Conservation (phyloP, 1,140 invertebrate genomes). For the Melipona quadrifasciata region DNA sequence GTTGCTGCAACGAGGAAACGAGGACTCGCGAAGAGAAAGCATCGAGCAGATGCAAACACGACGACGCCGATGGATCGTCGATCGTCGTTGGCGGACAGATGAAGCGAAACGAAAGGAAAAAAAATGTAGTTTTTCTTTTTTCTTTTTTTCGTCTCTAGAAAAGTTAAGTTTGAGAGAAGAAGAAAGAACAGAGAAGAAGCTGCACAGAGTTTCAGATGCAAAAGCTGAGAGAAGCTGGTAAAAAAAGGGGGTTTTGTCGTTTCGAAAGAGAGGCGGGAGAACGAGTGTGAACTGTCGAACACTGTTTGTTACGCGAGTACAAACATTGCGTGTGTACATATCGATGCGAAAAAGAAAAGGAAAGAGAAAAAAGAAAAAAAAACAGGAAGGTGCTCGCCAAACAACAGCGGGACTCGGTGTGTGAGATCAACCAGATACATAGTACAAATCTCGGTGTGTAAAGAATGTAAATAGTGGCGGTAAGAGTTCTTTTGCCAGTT, state of each 20-base stretch:
- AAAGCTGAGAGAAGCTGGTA: conserved; percentile 76
- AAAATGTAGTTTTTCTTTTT: background rate
- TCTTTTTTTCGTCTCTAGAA: background rate
- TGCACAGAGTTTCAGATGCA: conserved; percentile 74
- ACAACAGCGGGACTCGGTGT: background rate
- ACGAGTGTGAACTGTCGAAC: background rate
- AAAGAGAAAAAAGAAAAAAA: background rate
- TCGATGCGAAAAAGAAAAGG: background rate
- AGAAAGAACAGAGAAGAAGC: conserved; percentile 64
- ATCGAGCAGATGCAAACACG: conserved; percentile 50
- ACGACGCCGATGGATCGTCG: conserved; percentile 8
- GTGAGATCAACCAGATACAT: background rate
- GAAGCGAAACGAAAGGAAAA: conserved; percentile 71
- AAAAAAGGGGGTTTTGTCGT: background rate
- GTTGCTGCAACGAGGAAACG: conserved; percentile 28
- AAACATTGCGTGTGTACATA: conserved; percentile 19
- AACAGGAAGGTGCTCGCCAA: background rate
- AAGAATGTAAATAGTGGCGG: background rate
- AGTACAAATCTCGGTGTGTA: background rate
- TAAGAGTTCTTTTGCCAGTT: conserved; percentile 1
- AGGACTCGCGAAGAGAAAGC: conserved; percentile 45
- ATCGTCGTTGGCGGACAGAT: conserved; percentile 57
- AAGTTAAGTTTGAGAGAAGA: background rate
- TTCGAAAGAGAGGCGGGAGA: background rate
- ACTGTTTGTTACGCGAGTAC: background rate